Percentiles rank a stretch among this genome's conserved stretches.
These are phyloP conservation scores for Cossypha caffra DNA, from an alignment of 2,797 vertebrate genomes.

Conservation along the genomic window DNA sequence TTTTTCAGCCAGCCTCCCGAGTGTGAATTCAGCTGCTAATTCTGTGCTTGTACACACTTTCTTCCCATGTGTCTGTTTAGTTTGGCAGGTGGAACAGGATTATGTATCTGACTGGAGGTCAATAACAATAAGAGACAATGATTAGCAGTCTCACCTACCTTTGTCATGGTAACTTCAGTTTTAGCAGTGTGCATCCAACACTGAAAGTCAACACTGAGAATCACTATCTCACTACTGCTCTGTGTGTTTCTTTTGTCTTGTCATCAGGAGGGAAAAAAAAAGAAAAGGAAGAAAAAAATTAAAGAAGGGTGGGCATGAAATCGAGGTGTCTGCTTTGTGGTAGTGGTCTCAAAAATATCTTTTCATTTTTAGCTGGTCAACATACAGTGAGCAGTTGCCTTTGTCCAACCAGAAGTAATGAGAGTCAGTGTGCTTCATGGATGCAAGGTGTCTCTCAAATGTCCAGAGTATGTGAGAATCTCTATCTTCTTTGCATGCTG, in stretches of 20 bases:
- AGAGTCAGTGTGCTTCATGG: accelerated
- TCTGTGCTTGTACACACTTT: not conserved
- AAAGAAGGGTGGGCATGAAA: not conserved
- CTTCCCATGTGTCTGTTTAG: not conserved
- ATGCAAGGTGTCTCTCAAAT: not conserved
- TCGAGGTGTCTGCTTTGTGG: not conserved
- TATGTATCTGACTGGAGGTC: not conserved
- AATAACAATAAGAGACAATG: not conserved
- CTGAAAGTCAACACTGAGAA: not conserved
- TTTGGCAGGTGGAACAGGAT: not conserved
- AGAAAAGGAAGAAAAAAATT: not conserved
- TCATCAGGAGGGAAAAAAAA: not conserved
- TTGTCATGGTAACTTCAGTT: not conserved
- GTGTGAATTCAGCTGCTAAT: not conserved
- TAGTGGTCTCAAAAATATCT: not conserved
- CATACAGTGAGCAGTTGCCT: not conserved
- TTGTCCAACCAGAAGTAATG: not conserved
- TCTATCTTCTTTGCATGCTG: not conserved
- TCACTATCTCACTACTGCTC: not conserved
- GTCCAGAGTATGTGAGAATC: not conserved
- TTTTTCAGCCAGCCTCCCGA: accelerated
- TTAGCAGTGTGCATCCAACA: not conserved
- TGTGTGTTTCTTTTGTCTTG: not conserved
- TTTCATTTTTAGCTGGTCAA: not conserved
- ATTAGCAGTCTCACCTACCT: not conserved